phyloP scores from a whole-genome alignment of 2,113 vertebrate species.

The Spea bombifrons region DNA sequence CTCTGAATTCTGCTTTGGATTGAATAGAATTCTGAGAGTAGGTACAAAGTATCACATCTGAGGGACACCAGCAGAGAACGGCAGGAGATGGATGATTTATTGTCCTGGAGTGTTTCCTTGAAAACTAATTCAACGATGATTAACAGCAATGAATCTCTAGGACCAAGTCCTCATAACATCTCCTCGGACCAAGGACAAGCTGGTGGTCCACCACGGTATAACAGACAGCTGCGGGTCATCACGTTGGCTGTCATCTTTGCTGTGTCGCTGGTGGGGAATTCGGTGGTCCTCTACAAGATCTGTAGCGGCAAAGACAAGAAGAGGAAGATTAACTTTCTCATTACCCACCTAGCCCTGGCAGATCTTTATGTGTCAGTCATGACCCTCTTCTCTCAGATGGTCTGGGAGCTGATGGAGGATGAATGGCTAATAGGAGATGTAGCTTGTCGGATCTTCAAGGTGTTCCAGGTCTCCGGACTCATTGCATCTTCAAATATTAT shows the following conservation, averaged over 20 bases:
- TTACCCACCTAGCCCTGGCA: conserved; percentile 63
- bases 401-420: conserved; percentile 50
- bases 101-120: conserved; percentile 11
- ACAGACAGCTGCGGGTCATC: conserved; percentile 44
- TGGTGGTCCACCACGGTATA: neutral
- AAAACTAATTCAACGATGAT: conserved; percentile 48
- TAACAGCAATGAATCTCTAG: neutral
- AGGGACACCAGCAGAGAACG: neutral
- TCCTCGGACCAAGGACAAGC: neutral
- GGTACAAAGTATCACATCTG: neutral
- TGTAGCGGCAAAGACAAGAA: conserved; percentile 50
- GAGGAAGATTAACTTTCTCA: conserved; percentile 62
- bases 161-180: neutral
- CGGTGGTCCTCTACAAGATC: conserved; percentile 54
- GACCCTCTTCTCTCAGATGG: conserved; percentile 55
- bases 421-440: conserved; percentile 47
- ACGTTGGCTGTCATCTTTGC: conserved; percentile 51
- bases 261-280: conserved; percentile 59
- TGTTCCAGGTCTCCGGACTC: conserved; percentile 59
- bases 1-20: neutral
- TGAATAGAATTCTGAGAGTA: neutral
- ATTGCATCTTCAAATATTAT: conserved; percentile 61
- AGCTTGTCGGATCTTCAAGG: conserved; percentile 55
- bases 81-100: conserved; percentile 52
- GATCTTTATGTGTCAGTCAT: conserved; percentile 61